Base-by-base conservation (phyloP, 1,140 invertebrate species). In the Macrosteles quadrilineatus region DNA sequence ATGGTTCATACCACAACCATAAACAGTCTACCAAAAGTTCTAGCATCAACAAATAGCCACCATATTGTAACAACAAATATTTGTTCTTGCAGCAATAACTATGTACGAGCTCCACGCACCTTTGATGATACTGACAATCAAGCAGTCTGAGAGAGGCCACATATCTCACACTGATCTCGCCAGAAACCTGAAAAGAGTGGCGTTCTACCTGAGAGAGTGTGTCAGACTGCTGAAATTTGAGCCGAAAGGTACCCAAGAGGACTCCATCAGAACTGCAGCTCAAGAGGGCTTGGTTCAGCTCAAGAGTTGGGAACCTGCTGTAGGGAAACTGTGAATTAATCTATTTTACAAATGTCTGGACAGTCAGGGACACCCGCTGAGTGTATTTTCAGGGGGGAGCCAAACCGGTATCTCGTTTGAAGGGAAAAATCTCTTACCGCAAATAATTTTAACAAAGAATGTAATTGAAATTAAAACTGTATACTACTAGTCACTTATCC, bases 61-160 rank as follows among this genome's bases (percentile, higher is more conserved):
- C n/a, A n/a, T n/a, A n/a, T n/a, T n/a, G n/a, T n/a, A n/a, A n/a
- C n/a, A n/a, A n/a, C n/a, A n/a, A n/a, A n/a, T n/a, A n/a, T n/a
- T n/a, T n/a, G n/a, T n/a, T n/a, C n/a, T 78, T 79, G 36, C 59
- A 89, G 90, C 88, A 14, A 87, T 92, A 65, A 85, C 89, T 14
- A 75, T 92, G 27, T 93, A 92, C 68, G 90, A 94, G 78, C 78
- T 92, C 71, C 89, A 91, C 76, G 84, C 86, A 17, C 85, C 90
- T 0, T 80, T 87, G 45, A 83, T 87, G 3, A 85, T 88, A 65
- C 75, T 92, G 32, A 85, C 87, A 0, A 87, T 87, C 73, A 85
- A 83, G 70, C 77, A 84, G 40, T 88, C 87, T 69, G 81, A 85
- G 31, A 53, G 19, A 12, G 29, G 47, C 12, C 68, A 53, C 25